Evolutionary conservation across 2,797 vertebrate genomes (phyloP), one percentile per base, ranked within the genome.

Genomic region (Enteromius viviparus): DNA sequence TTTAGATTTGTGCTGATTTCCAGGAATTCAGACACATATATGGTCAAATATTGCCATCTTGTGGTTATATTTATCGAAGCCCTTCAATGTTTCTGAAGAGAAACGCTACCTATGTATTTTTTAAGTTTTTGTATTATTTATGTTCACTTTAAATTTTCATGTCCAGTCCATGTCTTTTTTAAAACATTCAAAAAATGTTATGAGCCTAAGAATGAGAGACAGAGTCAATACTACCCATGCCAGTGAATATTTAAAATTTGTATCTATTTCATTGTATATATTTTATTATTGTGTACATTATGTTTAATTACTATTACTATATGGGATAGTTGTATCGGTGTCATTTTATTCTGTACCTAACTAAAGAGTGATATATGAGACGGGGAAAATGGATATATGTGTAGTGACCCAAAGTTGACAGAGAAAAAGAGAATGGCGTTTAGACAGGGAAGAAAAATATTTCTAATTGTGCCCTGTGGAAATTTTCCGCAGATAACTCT

Each of bases 231-330:
- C 60, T 55, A 49, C 71, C 76, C 80, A 82, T 76, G 60, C 53
- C 81, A 76, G 47, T 82, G 90, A 91, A 89, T 89, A 91, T 91
- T 90, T 90, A 89, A 78, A 92, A 92, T 95, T 95, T 93, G 92
- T 94, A 94, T 93, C 85, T 91, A 91, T 93, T 93, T 94, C 90
- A 87, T 86, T 95, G 94, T 95, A 94, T 92, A 94, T 94, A 94
- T 96, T 96, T 95, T 95, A 95, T 91, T 93, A 95, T 93, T 90
- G 91, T 95, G 94, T 95, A 95, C 89, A 95, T 94, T 92, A 91
- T 90, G 93, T 95, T 94, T 91, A 92, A 94, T 94, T 93, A 94
- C 91, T 93, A 94, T 93, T 91, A 89, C 90, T 93, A 93, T 92
- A 93, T 93, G 86, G 94, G 92, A 92, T 94, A 92, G 90, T 90